These are phyloP conservation scores for Chaetodon trifasciatus DNA, from an alignment of 2,797 vertebrate genomes.

Conservation along the genomic window DNA sequence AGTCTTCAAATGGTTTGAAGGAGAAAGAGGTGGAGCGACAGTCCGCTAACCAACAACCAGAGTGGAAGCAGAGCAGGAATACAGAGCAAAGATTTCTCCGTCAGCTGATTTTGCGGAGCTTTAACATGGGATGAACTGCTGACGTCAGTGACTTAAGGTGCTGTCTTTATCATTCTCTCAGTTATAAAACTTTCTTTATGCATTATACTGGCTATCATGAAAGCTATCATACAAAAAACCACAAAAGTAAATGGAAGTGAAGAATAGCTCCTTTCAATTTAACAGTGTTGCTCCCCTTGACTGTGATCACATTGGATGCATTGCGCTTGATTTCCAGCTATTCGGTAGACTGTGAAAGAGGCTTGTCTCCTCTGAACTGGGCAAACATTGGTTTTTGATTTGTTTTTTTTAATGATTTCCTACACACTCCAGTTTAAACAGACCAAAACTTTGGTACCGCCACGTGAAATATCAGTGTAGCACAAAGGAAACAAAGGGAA, in stretches of 20 bases:
- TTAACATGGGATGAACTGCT: conserved; percentile 77
- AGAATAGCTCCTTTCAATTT: conserved; percentile 30
- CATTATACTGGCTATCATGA: background rate
- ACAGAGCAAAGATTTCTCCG: conserved; percentile 3
- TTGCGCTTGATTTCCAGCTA: background rate
- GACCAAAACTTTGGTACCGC: background rate
- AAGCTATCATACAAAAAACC: conserved; percentile 1
- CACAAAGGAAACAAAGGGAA: conserved; percentile 5
- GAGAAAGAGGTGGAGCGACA: conserved; percentile 22
- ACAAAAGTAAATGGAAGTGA: background rate
- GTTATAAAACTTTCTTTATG: conserved; percentile 25
- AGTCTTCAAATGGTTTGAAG: conserved; percentile 36
- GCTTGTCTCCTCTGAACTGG: background rate
- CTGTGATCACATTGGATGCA: conserved; percentile 5
- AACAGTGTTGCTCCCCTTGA: background rate
- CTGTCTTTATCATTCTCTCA: background rate
- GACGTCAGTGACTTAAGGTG: conserved; percentile 63
- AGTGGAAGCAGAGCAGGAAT: conserved; percentile 18
- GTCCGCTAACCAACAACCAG: background rate
- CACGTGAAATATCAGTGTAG: conserved; percentile 1
- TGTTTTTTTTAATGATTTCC: background rate
- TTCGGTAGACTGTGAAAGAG: background rate
- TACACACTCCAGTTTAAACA: conserved; percentile 22
- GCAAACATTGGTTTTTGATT: background rate
- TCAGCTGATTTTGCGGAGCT: conserved; percentile 48